phyloP scores from a whole-genome alignment of 1,140 invertebrate species.

The Drosophila bifasciata region DNA sequence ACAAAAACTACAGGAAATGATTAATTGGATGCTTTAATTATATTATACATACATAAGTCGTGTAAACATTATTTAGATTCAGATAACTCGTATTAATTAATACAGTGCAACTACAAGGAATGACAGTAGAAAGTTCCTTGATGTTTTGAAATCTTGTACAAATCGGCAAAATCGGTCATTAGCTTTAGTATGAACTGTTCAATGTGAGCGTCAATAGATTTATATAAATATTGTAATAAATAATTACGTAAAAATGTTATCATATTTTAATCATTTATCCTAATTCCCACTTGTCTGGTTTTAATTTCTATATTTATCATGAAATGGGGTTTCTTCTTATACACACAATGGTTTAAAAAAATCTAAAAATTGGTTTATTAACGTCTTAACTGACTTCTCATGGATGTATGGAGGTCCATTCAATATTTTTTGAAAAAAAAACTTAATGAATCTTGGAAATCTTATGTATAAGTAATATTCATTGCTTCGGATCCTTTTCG shows the following conservation, averaged over 20 bases:
- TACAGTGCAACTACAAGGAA: conserved; percentile 82
- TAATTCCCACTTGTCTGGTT: conserved; percentile 66
- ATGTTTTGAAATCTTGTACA: conserved; percentile 70
- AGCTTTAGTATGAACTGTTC: conserved; percentile 64
- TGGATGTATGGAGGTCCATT: conserved; percentile 53
- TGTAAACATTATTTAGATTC: conserved; percentile 73
- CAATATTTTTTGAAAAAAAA: conserved; percentile 54
- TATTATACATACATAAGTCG: conserved; percentile 76
- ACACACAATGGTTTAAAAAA: conserved; percentile 71
- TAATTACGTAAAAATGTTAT: conserved; percentile 81
- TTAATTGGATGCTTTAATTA: conserved; percentile 76
- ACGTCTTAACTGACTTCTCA: conserved; percentile 37
- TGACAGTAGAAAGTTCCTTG: conserved; percentile 77
- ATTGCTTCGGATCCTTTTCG: conserved; percentile 73
- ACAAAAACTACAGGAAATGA: conserved; percentile 46
- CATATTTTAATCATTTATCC: conserved; percentile 67
- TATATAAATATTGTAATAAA: conserved; percentile 81
- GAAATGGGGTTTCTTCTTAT: conserved; percentile 63
- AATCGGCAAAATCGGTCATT: conserved; percentile 66
- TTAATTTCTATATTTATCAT: conserved; percentile 60
- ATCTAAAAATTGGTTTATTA: conserved; percentile 67
- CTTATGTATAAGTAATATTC: conserved; percentile 59
- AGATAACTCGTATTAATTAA: conserved; percentile 73
- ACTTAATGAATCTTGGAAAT: conserved; percentile 61
- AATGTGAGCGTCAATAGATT: conserved; percentile 77